Conservation (phyloP, 35 echinoderm and acorn worm genomes). For the Ophiothrix spiculata region DNA sequence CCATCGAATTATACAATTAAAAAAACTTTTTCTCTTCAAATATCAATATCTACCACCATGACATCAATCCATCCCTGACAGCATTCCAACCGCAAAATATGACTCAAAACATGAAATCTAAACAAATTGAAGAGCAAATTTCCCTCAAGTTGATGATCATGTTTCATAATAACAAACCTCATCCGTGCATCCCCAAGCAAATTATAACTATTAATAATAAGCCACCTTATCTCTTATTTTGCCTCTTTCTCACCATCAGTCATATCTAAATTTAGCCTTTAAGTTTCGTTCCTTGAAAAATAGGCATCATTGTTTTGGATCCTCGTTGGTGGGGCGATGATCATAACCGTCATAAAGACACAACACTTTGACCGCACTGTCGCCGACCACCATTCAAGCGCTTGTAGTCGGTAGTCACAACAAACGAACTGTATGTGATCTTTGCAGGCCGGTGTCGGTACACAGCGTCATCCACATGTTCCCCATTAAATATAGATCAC, state of each 20-base stretch:
- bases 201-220: neutral
- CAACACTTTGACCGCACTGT: neutral
- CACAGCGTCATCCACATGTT: neutral
- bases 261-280: neutral
- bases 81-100: neutral
- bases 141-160: neutral
- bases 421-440: too few species aligned
- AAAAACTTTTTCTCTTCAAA: too few species aligned
- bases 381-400: neutral
- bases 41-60: too few species aligned
- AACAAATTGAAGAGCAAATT: neutral
- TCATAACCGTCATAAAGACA: neutral
- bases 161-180: neutral
- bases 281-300: conserved; percentile 11
- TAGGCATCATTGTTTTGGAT: neutral
- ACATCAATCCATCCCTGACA: too few species aligned
- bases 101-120: neutral
- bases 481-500: neutral
- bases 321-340: neutral
- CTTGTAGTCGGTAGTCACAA: too few species aligned
- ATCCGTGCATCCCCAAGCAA: neutral
- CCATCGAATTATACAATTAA: too few species aligned
- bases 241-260: neutral
- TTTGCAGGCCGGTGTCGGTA: too few species aligned
- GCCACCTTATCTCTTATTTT: neutral